Evolutionary conservation across 2,113 vertebrate species (phyloP), one percentile per base, ranked within the genome.

Genomic region (Alaudala cheleensis): DNA sequence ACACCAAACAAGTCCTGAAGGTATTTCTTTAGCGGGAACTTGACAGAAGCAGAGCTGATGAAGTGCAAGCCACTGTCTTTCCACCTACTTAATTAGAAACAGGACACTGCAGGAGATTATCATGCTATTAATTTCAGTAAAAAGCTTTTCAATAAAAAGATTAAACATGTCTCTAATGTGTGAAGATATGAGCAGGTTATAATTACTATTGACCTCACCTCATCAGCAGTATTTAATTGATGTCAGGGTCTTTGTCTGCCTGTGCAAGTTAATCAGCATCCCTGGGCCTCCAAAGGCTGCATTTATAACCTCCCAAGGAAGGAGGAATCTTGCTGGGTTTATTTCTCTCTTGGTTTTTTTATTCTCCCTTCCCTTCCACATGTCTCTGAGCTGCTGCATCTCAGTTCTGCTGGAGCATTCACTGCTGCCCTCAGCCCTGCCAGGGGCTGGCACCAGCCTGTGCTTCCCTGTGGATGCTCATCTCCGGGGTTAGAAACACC

Each of bases 171-270:
- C 92, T 67, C 17, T 44, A 86, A 61, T 15, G 78, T 9, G 2
- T 81, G 88, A 92, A 92, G 90, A 67, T 82, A 79, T 14, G 81
- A 89, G 77, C 57, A 76, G 74, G 79, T 82, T 94, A 64, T 88
- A 92, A 96, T 94, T 90, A 92, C 82, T 60, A 24, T 9, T 81
- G 95, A 82, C 95, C 95, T 96, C 95, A 88, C 92, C 90, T 86
- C 93, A 80, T 60, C 92, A 94, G 85, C 92, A 72, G 81, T n/a
- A 22, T 64, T 96, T 93, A 95, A 88, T 85, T 93, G 95, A 53
- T 88, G 93, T 74, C 95, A 91, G 79, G 92, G 88, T 93, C 95
- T 85, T 78, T 89, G 86, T 39, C 86, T 88, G 84, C 72, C 56
- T 54, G 47, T 53, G 92, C 73, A 65, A 87, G 58, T 93, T 91